Evolutionary conservation across 2,113 vertebrate genomes (phyloP).

Genomic region (Colistium nudipinnis): DNA sequence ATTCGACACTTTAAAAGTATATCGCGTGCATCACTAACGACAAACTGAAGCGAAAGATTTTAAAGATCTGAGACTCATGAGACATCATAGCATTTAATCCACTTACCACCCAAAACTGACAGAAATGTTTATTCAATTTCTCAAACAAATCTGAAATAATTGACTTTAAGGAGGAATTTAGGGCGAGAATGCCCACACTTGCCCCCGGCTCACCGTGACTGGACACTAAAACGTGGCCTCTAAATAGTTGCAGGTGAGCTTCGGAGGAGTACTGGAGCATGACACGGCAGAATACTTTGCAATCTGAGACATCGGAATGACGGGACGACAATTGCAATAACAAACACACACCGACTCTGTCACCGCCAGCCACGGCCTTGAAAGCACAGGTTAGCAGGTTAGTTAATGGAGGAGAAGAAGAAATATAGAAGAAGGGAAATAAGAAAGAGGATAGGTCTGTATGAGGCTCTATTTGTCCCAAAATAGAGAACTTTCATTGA

Average conservation of each 20-base stretch:
- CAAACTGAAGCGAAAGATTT: too few relatives aligned
- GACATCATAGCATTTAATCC: background rate
- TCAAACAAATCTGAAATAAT: too few relatives aligned
- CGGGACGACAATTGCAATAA: slow-evolving; percentile 12
- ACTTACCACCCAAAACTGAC: background rate
- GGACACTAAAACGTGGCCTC: background rate
- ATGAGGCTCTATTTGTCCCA: too few relatives aligned
- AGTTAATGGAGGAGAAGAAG: background rate
- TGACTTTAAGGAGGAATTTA: background rate
- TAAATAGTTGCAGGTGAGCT: background rate
- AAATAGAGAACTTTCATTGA: too few relatives aligned
- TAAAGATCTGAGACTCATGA: background rate
- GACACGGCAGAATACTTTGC: background rate
- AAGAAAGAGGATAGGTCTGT: too few relatives aligned
- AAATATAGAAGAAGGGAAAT: background rate
- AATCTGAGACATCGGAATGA: slow-evolving; percentile 4
- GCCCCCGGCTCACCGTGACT: background rate
- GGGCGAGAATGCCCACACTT: background rate
- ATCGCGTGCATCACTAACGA: too few relatives aligned
- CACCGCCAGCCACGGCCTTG: too few relatives aligned
- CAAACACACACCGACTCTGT: too few relatives aligned
- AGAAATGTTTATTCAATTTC: background rate
- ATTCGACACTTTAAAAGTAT: too few relatives aligned
- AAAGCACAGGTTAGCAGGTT: background rate
- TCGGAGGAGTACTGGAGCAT: background rate